Conservation (phyloP, 2,797 vertebrate species). For the Moxostoma hubbsi region DNA sequence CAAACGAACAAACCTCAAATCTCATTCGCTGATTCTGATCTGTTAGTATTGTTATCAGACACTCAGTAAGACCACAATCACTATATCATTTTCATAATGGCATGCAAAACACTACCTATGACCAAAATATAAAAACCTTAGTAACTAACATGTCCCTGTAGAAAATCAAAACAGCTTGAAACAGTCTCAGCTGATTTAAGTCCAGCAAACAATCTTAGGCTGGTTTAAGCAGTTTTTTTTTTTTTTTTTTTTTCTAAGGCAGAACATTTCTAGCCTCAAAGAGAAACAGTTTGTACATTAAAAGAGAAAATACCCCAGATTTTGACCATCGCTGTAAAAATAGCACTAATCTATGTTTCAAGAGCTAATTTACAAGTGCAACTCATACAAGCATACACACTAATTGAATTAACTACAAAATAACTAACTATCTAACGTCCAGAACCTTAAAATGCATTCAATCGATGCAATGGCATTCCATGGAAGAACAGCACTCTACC, state of each 20-base stretch:
- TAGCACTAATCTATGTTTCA: neutral
- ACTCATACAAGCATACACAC: conserved; percentile 42
- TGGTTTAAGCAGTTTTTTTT: too few species aligned
- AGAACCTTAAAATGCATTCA: conserved; percentile 65
- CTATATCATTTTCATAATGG: conserved; percentile 8
- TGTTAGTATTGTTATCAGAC: conserved; percentile 26
- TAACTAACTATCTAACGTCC: conserved; percentile 5
- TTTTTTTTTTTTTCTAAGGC: neutral
- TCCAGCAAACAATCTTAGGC: too few species aligned
- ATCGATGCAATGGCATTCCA: conserved; percentile 70
- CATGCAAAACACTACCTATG: conserved; percentile 59
- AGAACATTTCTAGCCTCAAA: conserved; percentile 7
- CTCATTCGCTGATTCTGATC: conserved; percentile 3
- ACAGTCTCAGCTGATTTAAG: too few species aligned
- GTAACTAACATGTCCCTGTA: conserved; percentile 50
- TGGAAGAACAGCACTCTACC: conserved; percentile 72
- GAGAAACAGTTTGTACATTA: conserved; percentile 7
- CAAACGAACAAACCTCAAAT: conserved; percentile 12
- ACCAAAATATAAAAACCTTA: conserved; percentile 56
- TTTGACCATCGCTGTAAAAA: neutral
- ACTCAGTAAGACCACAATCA: conserved; percentile 14
- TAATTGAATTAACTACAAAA: neutral
- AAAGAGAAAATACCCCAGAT: conserved; percentile 14
- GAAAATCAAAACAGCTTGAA: too few species aligned
- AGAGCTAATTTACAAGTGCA: conserved; percentile 62